Evolutionary conservation across 2,888 invertebrate species (phyloP), one percentile per base, ranked within the genome.

Genomic region (Parnassius mnemosyne): DNA sequence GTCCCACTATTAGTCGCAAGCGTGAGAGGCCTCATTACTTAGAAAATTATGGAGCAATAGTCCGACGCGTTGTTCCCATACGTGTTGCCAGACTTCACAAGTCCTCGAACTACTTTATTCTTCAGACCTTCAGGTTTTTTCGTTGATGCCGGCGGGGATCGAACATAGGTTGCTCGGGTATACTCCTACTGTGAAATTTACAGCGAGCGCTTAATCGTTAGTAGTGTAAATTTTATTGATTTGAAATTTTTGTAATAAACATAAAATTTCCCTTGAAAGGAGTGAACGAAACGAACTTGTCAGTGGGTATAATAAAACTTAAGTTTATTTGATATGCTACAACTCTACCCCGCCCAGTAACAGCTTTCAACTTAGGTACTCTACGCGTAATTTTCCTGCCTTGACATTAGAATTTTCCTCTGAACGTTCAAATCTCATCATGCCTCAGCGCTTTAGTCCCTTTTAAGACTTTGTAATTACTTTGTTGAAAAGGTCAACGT

Each of bases 401-500:
- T 46, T 54, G 57, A 59, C 59, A 46, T 56, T 63, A 55, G 47
- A 52, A 56, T 59, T 52, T 60, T 47, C 59, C 44, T 54, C 44
- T 47, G 53, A 34, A 43, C 53, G 20, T 41, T 57, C 50, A 46
- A 56, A 52, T 60, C 63, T 53, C 59, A 63, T 60, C 63, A 52
- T 42, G 63, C 58, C 59, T 52, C 51, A 47, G 59, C 52, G 63
- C 34, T 55, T 13, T 42, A 20, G 13, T 52, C 56, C 34, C 55
- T 63, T 59, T 59, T 53, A 53, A 46, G 16, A 59, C 59, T 59
- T 63, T 43, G 34, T 63, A 53, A 55, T 63, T 59, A 49, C 55
- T 59, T 59, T n/a, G 46, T 57, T 49, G 25, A 11, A 60, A 63
- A 63, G 63, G 54, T 63, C 63, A 56, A 56, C 52, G 53, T 51